Evolutionary conservation across 2,113 vertebrate species (phyloP).

Genomic region (Oryzias curvinotus): DNA sequence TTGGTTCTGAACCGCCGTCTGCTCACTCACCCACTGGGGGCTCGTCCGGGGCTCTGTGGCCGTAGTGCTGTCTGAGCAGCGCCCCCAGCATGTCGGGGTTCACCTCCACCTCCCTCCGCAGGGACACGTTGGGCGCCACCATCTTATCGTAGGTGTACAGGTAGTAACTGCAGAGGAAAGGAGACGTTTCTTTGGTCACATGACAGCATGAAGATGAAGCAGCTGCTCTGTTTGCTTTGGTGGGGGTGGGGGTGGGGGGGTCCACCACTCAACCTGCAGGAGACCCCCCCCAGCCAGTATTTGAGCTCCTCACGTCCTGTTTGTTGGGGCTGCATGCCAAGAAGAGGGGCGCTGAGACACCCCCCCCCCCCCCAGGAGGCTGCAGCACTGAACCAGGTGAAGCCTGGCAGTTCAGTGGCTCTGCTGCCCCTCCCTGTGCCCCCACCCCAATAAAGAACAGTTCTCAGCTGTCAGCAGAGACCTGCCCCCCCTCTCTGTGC

Average conservation of each 20-base stretch:
- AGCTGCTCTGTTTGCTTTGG: too few relatives aligned
- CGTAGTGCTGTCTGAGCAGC: constrained; percentile 81
- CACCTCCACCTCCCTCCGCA: constrained; percentile 79
- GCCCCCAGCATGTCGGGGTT: constrained; percentile 78
- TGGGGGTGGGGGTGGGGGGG: too few relatives aligned
- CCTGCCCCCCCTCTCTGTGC: too few relatives aligned
- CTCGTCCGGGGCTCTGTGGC: constrained; percentile 72
- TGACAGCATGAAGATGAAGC: neutral
- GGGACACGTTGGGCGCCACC: constrained; percentile 94
- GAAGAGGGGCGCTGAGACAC: constrained; percentile 14
- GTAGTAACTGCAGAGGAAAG: constrained; percentile 82
- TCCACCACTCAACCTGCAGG: constrained; percentile 24
- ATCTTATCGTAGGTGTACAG: constrained; percentile 97
- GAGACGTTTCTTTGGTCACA: constrained; percentile 10
- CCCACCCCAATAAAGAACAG: too few relatives aligned
- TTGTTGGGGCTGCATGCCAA: constrained; percentile 28
- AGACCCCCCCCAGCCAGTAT: constrained; percentile 44
- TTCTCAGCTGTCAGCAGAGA: too few relatives aligned
- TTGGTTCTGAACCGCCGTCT: neutral
- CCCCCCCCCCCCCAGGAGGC: constrained; percentile 37
- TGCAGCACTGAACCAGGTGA: constrained; percentile 65
- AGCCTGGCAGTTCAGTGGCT: constrained; percentile 60
- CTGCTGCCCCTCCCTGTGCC: constrained; percentile 6
- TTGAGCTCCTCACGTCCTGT: constrained; percentile 50
- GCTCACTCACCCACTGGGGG: constrained; percentile 72